phyloP scores from a whole-genome alignment of 2,797 vertebrate species.

The Petrocephalus sullivani region DNA sequence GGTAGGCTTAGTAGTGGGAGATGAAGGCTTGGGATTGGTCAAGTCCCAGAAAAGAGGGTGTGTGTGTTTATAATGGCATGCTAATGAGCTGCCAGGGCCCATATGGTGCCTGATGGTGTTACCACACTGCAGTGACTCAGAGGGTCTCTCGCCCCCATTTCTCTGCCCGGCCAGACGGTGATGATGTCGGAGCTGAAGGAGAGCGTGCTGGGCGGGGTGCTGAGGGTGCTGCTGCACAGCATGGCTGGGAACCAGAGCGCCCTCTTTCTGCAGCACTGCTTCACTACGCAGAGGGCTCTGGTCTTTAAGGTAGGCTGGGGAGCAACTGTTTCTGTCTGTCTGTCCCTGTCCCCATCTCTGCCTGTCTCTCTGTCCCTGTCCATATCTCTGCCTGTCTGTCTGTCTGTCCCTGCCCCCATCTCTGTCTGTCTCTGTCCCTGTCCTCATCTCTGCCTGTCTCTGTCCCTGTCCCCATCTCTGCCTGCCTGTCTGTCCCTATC shows the following conservation, averaged over 20 bases:
- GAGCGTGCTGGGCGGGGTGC: conserved; percentile 75
- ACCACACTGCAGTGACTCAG: neutral
- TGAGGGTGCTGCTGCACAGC: conserved; percentile 80
- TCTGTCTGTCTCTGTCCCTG: neutral
- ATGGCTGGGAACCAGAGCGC: conserved; percentile 84
- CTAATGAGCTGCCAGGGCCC: neutral
- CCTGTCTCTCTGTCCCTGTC: neutral
- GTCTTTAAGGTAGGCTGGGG: conserved; percentile 71
- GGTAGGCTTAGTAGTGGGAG: neutral
- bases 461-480: neutral
- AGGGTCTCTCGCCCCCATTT: neutral
- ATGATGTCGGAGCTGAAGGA: conserved; percentile 82
- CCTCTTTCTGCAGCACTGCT: conserved; percentile 82
- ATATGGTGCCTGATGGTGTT: neutral
- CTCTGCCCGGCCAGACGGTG: conserved; percentile 55
- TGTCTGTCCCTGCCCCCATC: neutral
- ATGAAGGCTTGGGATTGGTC: neutral
- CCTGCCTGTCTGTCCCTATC: neutral
- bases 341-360: neutral
- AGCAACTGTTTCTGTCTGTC: conserved; percentile 22
- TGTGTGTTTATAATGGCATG: neutral
- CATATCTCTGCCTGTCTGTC: neutral
- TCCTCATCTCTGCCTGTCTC: conserved; percentile 23
- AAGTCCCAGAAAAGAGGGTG: neutral
- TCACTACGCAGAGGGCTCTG: conserved; percentile 81